Base-by-base conservation (phyloP, 2,113 vertebrate genomes). In the Anarrhichthys ocellatus region DNA sequence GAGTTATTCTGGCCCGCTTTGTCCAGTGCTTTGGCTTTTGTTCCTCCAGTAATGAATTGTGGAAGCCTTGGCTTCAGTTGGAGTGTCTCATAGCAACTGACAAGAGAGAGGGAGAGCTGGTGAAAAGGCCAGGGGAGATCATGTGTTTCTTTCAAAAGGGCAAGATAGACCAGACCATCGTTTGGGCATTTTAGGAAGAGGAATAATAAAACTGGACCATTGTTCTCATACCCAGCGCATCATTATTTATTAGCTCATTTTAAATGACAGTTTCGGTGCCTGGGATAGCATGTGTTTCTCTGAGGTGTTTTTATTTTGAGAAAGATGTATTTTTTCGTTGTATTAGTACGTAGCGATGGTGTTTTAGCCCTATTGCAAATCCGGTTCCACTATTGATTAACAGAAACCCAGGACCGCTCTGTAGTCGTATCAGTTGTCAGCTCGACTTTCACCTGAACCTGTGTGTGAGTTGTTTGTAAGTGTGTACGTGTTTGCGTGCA, bases 41-140 rank as follows among this genome's bases (percentile, higher is more conserved):
- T 93, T 94, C 91, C 90, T 92, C 78, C 69, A 58, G 90, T 94
- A 93, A 93, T 93, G 91, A 94, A 93, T 93, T 92, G 91, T 92
- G 91, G 91, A 92, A 90, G 92, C 90, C 91, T 94, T 92, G 92
- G 93, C 93, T 93, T 91, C 78, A 84, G 92, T 87, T 91, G 81
- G 82, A 90, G 91, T 91, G 93, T 95, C 92, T 94, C 95, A 88
- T 95, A 94, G 94, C 94, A 95, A 94, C 94, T 92, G 90, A 76
- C 87, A 85, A 83, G 86, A 87, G 89, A 87, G 87, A 91, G 76
- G 74, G 88, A 88, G 86, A 70, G 84, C 85, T 85, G 89, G 86
- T 79, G 90, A 67, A 91, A 88, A 80, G 88, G 87, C 90, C 81
- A 82, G 80, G 82, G 86, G 79, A 90, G 82, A 92, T 91, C 87